Evolutionary conservation across 2,888 invertebrate genomes (phyloP), one percentile per base, ranked within the genome.

Genomic region (Poecilus cupreus): DNA sequence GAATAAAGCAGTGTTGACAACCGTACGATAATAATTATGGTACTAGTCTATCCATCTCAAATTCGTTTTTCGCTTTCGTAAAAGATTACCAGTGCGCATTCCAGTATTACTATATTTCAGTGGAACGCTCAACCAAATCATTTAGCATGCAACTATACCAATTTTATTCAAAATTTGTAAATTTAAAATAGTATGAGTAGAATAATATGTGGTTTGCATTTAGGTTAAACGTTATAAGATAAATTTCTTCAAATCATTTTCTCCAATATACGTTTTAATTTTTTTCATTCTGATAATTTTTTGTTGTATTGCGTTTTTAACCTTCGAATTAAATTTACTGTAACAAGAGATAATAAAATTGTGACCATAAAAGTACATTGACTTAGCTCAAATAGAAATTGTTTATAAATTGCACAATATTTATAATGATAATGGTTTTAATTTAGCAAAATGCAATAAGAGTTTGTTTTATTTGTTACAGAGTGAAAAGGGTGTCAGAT

Each of bases 401-500:
- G 22, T 22, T 54, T 54, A 54, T 22, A 10, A 22, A 22, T 54
- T 22, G 54, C 54, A 20, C 18, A 54, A 54, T 20, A 54, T 54
- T 18, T 54, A 54, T 46, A 46, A 46, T 72, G 20, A 22, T 22
- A 22, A 22, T 22, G 18, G 43, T 20, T 72, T 46, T 54, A 8
- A 46, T 46, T 43, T 0, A 10, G 37, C 3, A 64, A 24, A 39
- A 32, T 64, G 13, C 8, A 26, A 64, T 64, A 13, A 32, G 85
- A 13, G 13, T 85, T 54, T 54, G 10, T 54, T 54, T 22, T 32
- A 32, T 81, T 88, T 86, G 82, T 87, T 89, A 84, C 85, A 90
- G 91, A 83, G 89, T 90, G 70, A 92, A 91, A 85, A 88, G 92
- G 64, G 90, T 91, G 22, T 92, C 92, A 22, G 92, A 92, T 85